Conservation (phyloP, 2,888 invertebrate species). For the Pilophorus perplexus region DNA sequence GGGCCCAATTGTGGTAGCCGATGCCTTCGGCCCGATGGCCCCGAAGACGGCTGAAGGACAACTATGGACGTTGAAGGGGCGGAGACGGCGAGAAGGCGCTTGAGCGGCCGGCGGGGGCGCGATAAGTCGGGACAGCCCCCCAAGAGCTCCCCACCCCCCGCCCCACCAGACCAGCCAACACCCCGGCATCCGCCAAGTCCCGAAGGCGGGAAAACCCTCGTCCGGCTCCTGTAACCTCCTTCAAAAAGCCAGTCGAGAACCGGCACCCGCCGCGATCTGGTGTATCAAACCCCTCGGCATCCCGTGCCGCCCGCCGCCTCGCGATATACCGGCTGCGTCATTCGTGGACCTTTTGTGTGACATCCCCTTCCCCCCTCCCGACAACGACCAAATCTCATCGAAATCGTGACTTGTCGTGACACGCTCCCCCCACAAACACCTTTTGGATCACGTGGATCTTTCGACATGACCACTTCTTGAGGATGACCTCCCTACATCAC, state of each 20-base stretch:
- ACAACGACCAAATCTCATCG: too few relatives aligned
- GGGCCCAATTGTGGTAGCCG: too few relatives aligned
- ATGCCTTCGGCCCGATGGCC: too few relatives aligned
- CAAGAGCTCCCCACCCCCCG: too few relatives aligned
- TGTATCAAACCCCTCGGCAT: neutral
- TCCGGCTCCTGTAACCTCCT: constrained; percentile 6
- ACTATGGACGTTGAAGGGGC: neutral
- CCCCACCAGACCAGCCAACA: too few relatives aligned
- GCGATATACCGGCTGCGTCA: too few relatives aligned
- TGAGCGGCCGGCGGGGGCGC: neutral
- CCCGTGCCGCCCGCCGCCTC: too few relatives aligned
- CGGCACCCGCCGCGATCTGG: constrained; percentile 22
- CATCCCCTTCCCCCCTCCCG: too few relatives aligned
- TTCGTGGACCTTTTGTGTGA: too few relatives aligned
- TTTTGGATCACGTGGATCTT: constrained; percentile 2
- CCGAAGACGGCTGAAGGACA: too few relatives aligned
- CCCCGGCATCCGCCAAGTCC: too few relatives aligned
- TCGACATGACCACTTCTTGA: constrained; percentile 23
- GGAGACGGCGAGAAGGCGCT: neutral
- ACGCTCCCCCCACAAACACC: neutral
- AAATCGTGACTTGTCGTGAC: neutral
- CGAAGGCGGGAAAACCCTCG: constrained; percentile 27
- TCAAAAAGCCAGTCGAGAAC: constrained; percentile 25
- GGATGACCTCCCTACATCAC: constrained; percentile 17
- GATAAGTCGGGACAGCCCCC: constrained; percentile 10